Conservation (phyloP, 1,140 invertebrate genomes). For the Drosophila setifemur region DNA sequence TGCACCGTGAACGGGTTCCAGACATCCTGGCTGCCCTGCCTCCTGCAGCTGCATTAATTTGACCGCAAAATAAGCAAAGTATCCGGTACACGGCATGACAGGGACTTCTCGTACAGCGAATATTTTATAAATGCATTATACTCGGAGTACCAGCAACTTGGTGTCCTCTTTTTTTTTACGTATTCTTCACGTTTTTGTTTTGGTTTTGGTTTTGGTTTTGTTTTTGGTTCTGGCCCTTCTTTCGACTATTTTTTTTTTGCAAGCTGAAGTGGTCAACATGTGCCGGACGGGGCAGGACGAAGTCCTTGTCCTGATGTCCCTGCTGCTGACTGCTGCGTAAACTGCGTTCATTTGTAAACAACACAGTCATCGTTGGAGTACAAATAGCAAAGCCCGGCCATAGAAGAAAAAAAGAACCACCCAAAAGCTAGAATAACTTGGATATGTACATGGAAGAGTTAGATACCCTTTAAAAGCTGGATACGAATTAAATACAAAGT, state of each 20-base stretch:
- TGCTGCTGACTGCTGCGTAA: constrained; percentile 34
- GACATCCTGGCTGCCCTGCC: constrained; percentile 38
- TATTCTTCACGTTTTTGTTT: not conserved
- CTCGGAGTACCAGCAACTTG: constrained; percentile 14
- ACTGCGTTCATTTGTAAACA: constrained; percentile 58
- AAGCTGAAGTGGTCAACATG: constrained; percentile 29
- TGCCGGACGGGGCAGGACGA: constrained; percentile 16
- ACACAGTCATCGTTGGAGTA: constrained; percentile 37
- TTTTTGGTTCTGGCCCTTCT: not conserved
- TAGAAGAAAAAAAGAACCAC: constrained; percentile 20
- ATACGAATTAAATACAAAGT: too few relatives aligned
- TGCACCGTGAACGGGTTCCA: constrained; percentile 63
- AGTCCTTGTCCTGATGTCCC: constrained; percentile 19
- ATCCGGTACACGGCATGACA: constrained; percentile 23
- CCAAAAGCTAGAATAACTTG: not conserved
- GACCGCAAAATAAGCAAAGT: constrained; percentile 59
- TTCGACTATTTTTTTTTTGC: not conserved
- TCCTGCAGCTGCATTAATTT: constrained; percentile 54
- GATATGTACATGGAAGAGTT: not conserved
- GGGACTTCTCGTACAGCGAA: constrained; percentile 22
- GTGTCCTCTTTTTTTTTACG: not conserved
- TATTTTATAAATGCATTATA: constrained; percentile 65
- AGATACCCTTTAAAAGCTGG: not conserved
- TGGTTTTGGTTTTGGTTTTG: not conserved
- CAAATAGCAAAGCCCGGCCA: constrained; percentile 45